Base-by-base conservation (phyloP, 2,888 invertebrate species). In the Drosophila rubida region DNA sequence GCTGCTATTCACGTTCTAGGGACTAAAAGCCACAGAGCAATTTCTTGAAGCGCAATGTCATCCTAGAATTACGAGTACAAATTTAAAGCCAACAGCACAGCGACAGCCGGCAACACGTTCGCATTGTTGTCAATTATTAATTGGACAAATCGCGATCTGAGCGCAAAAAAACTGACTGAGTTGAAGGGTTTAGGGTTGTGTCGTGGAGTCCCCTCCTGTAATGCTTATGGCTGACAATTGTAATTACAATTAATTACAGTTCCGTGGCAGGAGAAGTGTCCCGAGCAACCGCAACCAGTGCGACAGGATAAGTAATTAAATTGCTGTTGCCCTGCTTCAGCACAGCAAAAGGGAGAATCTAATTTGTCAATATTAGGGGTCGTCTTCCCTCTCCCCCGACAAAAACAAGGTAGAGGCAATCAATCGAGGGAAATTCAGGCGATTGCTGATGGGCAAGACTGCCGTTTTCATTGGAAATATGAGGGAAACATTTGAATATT, bases 1-100 rank as follows among this genome's bases (percentile, higher is more conserved):
- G 76, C 80, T 88, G 90, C 71, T 88, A 88, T 78, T 90, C 90
- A 60, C 86, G 84, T 75, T 88, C 86, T 79, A 90, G 87, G 66
- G 89, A 90, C 75, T 90, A 89, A 70, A 90, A 86, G 82, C 90
- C 90, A 77, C 87, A 90, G 77, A 90, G 89, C 57, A 89, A 89
- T 80, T 89, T 90, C 86, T 90, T 86, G 66, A 90, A 84, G 78
- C 82, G 89, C 53, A 90, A 81, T 67, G 88, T 88, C 73, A 83
- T 82, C 90, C 90, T 90, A 89, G 59, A 80, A 87, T 61, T 77
- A 80, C 66, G 65, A 60, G 80, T 54, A 66, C 48, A 50, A 39
- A 54, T 62, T 62, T 44, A 50, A 35, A 59, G 19, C 46, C 41
- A 57, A 59, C 51, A 53, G 13, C n/a, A 50, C 32, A 45, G 13